Percentiles rank a stretch among this genome's conserved stretches.
Evolutionary conservation across 2,797 vertebrate species (phyloP).

Genomic region (Poecilia picta): DNA sequence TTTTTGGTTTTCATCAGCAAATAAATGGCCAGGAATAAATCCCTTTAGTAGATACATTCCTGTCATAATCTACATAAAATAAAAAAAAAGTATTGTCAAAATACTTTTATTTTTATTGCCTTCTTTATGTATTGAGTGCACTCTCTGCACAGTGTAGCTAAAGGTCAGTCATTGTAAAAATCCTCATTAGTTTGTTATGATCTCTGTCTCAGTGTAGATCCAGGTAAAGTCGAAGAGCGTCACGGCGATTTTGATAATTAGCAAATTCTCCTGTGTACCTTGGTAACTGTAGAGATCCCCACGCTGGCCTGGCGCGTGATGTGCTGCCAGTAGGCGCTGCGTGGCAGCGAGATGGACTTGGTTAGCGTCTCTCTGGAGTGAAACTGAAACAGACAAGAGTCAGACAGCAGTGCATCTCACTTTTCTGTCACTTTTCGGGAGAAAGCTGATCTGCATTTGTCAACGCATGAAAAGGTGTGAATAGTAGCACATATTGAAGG

Average conservation of each 20-base stretch:
- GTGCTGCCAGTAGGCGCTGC: conserved; percentile 98
- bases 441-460: conserved; percentile 24
- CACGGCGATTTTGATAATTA: conserved; percentile 41
- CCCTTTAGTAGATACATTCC: not conserved
- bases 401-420: conserved; percentile 27
- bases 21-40: not conserved
- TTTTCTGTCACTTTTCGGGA: conserved; percentile 40
- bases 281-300: conserved; percentile 97
- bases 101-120: not conserved
- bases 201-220: not conserved
- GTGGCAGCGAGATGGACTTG: conserved; percentile 96
- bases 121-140: not conserved
- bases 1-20: not conserved
- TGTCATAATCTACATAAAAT: too few relatives aligned
- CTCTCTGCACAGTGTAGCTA: not conserved
- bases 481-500: not conserved
- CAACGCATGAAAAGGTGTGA: conserved; percentile 33
- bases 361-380: conserved; percentile 92
- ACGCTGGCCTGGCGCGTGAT: conserved; percentile 97
- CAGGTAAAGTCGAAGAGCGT: conserved; percentile 29
- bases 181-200: conserved; percentile 1
- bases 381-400: conserved; percentile 82
- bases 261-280: conserved; percentile 81
- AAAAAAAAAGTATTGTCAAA: not conserved
- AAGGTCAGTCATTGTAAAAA: conserved; percentile 8